These are phyloP conservation scores for Himantopus leucocephalus DNA, from an alignment of 2,113 vertebrate genomes.

Conservation along the genomic window DNA sequence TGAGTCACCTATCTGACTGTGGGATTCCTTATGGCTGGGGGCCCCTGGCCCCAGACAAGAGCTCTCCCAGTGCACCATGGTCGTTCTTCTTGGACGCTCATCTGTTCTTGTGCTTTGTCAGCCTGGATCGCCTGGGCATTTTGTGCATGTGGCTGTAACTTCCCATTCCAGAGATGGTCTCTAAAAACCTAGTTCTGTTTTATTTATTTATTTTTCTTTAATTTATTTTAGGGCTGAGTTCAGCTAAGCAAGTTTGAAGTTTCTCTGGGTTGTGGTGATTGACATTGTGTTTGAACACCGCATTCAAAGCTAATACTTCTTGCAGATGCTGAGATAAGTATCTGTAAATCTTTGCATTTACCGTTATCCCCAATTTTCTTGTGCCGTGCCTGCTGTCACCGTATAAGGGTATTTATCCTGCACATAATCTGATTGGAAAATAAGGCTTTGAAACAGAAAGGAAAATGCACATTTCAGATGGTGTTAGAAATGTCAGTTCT, in stretches of 20 bases:
- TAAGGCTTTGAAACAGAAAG: slow-evolving; percentile 61
- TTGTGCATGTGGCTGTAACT: background rate
- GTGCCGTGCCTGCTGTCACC: slow-evolving; percentile 59
- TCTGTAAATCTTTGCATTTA: slow-evolving; percentile 68
- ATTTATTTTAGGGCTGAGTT: background rate
- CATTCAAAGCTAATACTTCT: slow-evolving; percentile 60
- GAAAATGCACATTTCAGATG: slow-evolving; percentile 53
- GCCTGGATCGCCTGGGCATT: background rate
- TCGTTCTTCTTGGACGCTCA: background rate
- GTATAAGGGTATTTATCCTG: slow-evolving; percentile 57
- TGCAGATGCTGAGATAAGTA: slow-evolving; percentile 68
- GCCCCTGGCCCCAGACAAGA: background rate
- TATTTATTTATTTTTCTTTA: slow-evolving; percentile 1
- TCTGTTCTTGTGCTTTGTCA: background rate
- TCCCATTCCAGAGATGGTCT: background rate
- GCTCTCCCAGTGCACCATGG: background rate
- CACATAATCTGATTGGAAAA: slow-evolving; percentile 64
- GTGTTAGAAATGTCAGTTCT: slow-evolving; percentile 55
- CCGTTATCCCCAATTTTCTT: slow-evolving; percentile 68
- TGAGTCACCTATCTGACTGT: accelerated
- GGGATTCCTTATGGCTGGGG: background rate
- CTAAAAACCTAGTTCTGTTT: background rate
- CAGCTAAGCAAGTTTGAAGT: slow-evolving; percentile 2
- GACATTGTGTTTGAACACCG: slow-evolving; percentile 17
- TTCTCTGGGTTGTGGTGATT: slow-evolving; percentile 46